phyloP scores from a whole-genome alignment of 2,797 vertebrate genomes.

The Dromococcyx pavoninus region DNA sequence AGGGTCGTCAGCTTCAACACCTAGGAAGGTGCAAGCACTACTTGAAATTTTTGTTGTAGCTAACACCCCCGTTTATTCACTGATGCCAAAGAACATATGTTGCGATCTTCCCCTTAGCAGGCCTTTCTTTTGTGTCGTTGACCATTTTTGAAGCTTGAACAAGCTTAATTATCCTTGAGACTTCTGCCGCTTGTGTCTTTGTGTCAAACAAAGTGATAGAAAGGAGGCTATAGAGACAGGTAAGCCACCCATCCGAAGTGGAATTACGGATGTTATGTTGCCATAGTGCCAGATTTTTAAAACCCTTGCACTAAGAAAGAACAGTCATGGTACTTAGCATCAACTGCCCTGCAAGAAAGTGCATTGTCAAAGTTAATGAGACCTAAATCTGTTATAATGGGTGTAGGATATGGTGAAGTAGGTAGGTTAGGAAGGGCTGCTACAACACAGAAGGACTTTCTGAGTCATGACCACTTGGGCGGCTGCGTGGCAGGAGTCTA shows the following conservation, averaged over 20 bases:
- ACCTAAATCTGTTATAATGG: background rate
- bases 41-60: background rate
- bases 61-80: fast-evolving
- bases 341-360: background rate
- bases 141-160: background rate
- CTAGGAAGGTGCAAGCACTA: background rate
- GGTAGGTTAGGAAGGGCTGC: background rate
- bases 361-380: background rate
- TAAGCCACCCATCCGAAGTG: background rate
- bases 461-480: fast-evolving
- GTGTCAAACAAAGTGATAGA: background rate
- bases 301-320: background rate
- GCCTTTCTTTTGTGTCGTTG: background rate
- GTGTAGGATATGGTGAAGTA: background rate
- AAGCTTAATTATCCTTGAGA: background rate
- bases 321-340: background rate
- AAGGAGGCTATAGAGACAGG: background rate
- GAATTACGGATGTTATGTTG: background rate
- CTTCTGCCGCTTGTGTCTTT: background rate
- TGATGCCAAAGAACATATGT: background rate
- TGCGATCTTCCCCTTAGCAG: background rate
- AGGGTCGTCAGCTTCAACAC: background rate
- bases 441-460: background rate
- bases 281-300: background rate
- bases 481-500: background rate